phyloP scores from a whole-genome alignment of 2,888 invertebrate species.

The Heteropelma amictum region DNA sequence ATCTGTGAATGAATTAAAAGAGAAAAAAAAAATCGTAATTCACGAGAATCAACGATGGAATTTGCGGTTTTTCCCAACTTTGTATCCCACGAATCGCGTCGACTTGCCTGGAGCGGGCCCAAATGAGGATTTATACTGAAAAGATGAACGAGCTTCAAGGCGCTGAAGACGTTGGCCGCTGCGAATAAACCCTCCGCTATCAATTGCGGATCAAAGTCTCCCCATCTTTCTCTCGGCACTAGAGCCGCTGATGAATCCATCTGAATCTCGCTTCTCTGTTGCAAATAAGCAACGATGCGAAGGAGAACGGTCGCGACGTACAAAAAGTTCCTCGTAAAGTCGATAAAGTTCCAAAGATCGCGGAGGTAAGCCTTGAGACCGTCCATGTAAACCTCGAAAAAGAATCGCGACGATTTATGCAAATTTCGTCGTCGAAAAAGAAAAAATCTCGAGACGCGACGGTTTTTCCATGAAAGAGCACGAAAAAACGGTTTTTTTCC shows the following conservation, averaged over 20 bases:
- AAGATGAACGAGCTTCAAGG: constrained; percentile 93
- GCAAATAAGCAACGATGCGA: constrained; percentile 85
- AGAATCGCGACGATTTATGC: background rate
- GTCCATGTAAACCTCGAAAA: constrained; percentile 84
- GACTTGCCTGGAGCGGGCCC: constrained; percentile 87
- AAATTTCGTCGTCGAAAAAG: no score
- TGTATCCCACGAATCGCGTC: background rate
- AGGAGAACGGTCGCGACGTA: constrained; percentile 87
- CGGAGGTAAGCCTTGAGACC: constrained; percentile 92
- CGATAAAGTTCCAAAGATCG: constrained; percentile 98
- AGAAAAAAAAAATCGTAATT: constrained; percentile 80
- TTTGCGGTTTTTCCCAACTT: background rate
- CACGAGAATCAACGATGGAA: background rate
- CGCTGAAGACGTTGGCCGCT: constrained; percentile 95
- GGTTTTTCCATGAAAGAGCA: no score
- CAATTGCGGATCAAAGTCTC: constrained; percentile 94
- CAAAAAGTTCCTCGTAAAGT: constrained; percentile 93
- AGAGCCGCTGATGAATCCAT: constrained; percentile 85
- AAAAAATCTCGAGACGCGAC: no score
- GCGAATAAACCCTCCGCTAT: constrained; percentile 96
- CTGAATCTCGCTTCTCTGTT: constrained; percentile 85
- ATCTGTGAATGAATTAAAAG: no score
- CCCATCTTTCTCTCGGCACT: constrained; percentile 92
- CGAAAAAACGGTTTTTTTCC: no score
- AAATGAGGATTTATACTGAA: constrained; percentile 96